phyloP scores from a whole-genome alignment of 2,888 invertebrate species.

The Phorcus lineatus region DNA sequence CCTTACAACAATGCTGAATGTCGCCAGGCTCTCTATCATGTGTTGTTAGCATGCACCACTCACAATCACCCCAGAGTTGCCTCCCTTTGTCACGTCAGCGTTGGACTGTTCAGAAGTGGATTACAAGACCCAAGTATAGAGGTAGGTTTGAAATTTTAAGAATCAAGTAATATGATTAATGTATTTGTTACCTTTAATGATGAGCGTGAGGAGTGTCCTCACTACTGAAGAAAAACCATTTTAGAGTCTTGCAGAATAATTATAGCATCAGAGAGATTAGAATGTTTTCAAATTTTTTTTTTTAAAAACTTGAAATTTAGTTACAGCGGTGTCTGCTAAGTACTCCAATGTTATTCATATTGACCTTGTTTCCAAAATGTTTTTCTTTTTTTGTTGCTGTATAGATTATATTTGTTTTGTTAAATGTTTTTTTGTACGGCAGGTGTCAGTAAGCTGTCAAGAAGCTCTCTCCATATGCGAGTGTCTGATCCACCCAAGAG shows the following conservation, averaged over 20 bases:
- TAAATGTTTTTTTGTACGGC: not conserved
- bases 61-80: slow-evolving; percentile 43
- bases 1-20: slow-evolving; percentile 44
- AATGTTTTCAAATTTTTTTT: no score
- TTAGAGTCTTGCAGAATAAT: no score
- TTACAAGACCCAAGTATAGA: slow-evolving; percentile 40
- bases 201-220: no score
- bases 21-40: slow-evolving; percentile 42
- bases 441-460: slow-evolving; percentile 47
- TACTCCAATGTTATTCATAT: no score
- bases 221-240: no score
- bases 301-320: no score
- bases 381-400: no score
- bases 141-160: slow-evolving; percentile 31
- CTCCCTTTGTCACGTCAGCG: slow-evolving; percentile 47
- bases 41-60: slow-evolving; percentile 41
- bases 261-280: no score
- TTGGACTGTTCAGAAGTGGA: slow-evolving; percentile 42
- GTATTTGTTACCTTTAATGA: not conserved
- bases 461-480: slow-evolving; percentile 46
- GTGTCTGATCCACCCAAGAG: slow-evolving; percentile 48
- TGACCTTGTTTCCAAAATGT: no score
- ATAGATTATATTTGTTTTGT: no score
- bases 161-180: not conserved
- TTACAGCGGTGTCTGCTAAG: no score